Base-by-base conservation (phyloP, 2,888 invertebrate genomes). In the Trissolcus japonicus region DNA sequence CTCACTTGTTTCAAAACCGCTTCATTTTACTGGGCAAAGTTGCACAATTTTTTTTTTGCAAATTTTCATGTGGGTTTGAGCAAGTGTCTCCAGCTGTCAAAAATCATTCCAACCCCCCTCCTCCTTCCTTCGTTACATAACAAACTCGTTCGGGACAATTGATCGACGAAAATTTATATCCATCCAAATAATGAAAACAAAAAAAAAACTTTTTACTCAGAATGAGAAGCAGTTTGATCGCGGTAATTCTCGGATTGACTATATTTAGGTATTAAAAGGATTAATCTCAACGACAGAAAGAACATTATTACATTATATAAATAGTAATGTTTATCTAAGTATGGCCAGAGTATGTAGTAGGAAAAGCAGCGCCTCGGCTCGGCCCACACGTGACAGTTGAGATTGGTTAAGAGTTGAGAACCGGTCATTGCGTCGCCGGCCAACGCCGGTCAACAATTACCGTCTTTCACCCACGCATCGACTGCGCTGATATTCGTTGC, bases 351-450 rank as follows among this genome's bases (percentile, higher is more conserved):
- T 62, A 74, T 66, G 62, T 61, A 43, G 55, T 66, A 73, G 61
- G 73, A 60, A 61, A 73, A 61, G 73, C 60, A 54, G 50, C 60
- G 54, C 43, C 14, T 62, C 56, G 71, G 54, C 65, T 56, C 75
- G 21, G 68, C 75, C 75, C 75, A 75, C 75, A 75, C 63, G 75
- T 60, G 75, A 75, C 59, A 59, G 69, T 72, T 57, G 63, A 71
- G 71, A 65, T 72, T 72, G 72, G 72, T 60, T 65, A 60, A 65
- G 72, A 48, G 43, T 51, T 13, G 48, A 65, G 65, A 72, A 72
- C 72, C 72, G 72, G 72, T 72, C 65, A 65, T 75, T 63, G 68
- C 68, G 68, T 68, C 74, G 60, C 68, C 61, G 60, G 67, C 66
- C 66, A 48, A 53, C 62, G 43, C 54, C 57, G 59, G 25, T 21